Evolutionary conservation across 2,113 vertebrate species (phyloP).

Genomic region (Scomber colias): DNA sequence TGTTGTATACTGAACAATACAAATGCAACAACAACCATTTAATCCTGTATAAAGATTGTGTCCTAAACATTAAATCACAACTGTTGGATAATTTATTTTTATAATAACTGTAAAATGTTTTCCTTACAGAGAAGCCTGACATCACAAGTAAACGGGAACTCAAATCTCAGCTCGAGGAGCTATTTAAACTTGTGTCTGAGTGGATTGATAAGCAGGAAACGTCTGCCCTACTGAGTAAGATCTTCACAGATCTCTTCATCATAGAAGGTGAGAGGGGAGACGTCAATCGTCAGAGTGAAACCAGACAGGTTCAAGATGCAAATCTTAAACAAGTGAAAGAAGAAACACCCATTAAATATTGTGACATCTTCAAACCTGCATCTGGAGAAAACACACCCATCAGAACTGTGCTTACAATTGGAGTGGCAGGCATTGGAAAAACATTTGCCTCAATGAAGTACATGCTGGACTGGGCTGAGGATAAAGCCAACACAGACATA

Average conservation of each 20-base stretch:
- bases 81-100: neutral
- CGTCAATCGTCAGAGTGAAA: conserved; percentile 13
- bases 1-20: too few relatives aligned
- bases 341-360: conserved; percentile 53
- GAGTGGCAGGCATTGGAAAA: conserved; percentile 69
- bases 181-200: conserved; percentile 37
- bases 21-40: too few relatives aligned
- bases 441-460: conserved; percentile 59
- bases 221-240: conserved; percentile 38
- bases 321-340: conserved; percentile 42
- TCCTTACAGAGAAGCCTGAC: conserved; percentile 42
- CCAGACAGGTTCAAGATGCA: neutral
- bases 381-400: neutral
- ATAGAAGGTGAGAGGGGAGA: conserved; percentile 46
- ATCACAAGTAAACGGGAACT: neutral
- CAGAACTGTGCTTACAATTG: conserved; percentile 44
- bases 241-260: conserved; percentile 66
- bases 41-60: neutral
- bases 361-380: conserved; percentile 46
- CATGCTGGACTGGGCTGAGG: conserved; percentile 71
- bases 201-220: conserved; percentile 39
- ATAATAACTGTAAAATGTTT: neutral
- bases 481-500: neutral
- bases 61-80: neutral
- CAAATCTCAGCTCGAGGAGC: conserved; percentile 28